phyloP scores from a whole-genome alignment of 2,113 vertebrate genomes.

The Ophiodon elongatus region DNA sequence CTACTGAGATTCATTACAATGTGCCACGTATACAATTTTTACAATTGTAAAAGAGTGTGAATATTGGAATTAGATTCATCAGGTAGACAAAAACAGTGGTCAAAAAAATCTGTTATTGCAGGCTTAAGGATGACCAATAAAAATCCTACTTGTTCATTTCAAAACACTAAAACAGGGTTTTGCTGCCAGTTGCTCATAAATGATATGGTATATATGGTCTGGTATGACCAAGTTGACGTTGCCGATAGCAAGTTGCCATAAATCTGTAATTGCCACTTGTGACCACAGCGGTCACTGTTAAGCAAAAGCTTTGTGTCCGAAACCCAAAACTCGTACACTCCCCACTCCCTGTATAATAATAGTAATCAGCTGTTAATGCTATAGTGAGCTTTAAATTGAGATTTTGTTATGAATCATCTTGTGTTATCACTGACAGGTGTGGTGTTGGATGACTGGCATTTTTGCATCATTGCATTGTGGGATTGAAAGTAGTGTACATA shows the following conservation, averaged over 20 bases:
- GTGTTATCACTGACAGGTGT: background rate
- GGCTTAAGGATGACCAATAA: background rate
- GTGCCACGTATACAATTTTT: background rate
- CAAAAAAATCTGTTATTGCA: background rate
- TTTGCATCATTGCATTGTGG: background rate
- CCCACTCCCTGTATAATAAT: background rate
- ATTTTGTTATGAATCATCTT: background rate
- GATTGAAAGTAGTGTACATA: background rate
- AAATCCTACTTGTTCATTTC: background rate
- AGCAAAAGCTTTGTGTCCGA: background rate
- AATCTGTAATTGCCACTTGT: background rate
- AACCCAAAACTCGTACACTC: background rate
- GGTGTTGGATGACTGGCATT: background rate
- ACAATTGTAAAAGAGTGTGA: conserved; percentile 2
- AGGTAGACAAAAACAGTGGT: background rate
- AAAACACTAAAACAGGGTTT: background rate
- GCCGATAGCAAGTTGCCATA: background rate
- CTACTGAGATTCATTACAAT: conserved; percentile 24
- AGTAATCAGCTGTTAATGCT: background rate
- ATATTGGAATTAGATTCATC: conserved; percentile 19
- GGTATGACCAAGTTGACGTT: background rate
- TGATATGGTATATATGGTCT: too few species aligned
- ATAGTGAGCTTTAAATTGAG: background rate
- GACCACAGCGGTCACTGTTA: background rate
- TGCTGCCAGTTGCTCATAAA: background rate